Conservation (phyloP, 2,797 vertebrate genomes). For the Eulemur albifrons region DNA sequence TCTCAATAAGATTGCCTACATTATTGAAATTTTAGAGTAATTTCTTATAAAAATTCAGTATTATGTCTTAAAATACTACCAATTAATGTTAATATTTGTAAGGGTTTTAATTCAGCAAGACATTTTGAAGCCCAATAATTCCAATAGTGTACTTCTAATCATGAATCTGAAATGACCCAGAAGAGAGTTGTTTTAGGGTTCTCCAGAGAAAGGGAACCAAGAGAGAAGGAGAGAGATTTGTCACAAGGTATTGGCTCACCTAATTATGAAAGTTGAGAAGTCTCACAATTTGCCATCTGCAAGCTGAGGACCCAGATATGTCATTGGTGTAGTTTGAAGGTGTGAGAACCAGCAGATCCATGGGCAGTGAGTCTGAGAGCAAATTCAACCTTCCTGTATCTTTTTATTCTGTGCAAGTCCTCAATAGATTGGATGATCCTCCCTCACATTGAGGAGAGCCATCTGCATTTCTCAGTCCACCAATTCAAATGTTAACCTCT, state of each 20-base stretch:
- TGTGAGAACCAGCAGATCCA: background rate
- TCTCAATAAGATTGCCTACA: background rate
- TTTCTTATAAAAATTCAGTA: slow-evolving; percentile 2
- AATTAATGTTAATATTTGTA: background rate
- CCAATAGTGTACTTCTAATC: background rate
- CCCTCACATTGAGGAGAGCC: background rate
- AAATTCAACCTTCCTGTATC: background rate
- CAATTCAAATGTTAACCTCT: background rate
- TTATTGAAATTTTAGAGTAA: background rate
- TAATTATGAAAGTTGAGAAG: background rate
- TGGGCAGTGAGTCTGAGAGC: too few relatives aligned
- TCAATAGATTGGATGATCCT: background rate
- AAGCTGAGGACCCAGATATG: background rate
- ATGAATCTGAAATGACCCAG: background rate
- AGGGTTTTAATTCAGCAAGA: background rate
- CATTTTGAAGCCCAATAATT: background rate
- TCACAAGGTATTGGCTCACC: background rate
- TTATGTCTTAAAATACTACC: background rate
- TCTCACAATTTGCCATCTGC: too few relatives aligned
- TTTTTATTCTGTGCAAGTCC: background rate
- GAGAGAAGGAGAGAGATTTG: background rate
- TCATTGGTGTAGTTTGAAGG: background rate
- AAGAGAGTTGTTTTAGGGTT: background rate
- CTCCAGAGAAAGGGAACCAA: background rate
- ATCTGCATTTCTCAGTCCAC: background rate